Evolutionary conservation across 1,140 invertebrate species (phyloP).

Genomic region (Polypedilum pembai): DNA sequence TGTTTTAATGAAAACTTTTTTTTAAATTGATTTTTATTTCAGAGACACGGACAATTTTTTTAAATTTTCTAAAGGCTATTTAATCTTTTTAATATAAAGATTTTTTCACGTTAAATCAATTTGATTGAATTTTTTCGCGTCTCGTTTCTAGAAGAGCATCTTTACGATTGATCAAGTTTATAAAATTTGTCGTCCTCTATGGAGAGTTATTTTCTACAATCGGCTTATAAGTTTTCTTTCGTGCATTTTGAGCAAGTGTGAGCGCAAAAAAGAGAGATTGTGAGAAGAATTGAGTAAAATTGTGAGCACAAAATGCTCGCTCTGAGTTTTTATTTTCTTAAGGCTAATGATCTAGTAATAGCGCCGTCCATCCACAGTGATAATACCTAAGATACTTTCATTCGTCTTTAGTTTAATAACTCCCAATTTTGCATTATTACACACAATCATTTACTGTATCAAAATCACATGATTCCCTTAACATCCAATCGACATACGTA

Average conservation of each 20-base stretch:
- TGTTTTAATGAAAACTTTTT: background rate
- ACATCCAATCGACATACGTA: background rate
- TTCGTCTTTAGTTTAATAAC: background rate
- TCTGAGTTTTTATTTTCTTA: background rate
- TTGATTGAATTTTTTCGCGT: conserved; percentile 9
- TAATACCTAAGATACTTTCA: background rate
- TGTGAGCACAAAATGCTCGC: background rate
- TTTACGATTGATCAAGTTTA: conserved; percentile 24
- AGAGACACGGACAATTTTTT: background rate
- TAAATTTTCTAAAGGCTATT: too few species aligned
- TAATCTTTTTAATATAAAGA: too few species aligned
- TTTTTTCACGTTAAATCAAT: background rate
- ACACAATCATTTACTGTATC: background rate
- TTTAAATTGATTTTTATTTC: background rate
- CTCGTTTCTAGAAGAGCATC: conserved; percentile 13
- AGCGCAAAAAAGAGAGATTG: too few species aligned
- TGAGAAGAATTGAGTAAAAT: background rate
- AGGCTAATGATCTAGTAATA: background rate
- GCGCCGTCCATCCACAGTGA: background rate
- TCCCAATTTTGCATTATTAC: background rate
- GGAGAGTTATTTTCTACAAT: background rate
- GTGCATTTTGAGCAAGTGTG: background rate
- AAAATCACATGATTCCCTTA: background rate
- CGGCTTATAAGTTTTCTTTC: background rate
- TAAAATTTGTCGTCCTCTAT: background rate